Percentiles rank a stretch among this genome's conserved stretches.
phyloP scores from a whole-genome alignment of 2,888 invertebrate genomes.

The Onchidella celtica region DNA sequence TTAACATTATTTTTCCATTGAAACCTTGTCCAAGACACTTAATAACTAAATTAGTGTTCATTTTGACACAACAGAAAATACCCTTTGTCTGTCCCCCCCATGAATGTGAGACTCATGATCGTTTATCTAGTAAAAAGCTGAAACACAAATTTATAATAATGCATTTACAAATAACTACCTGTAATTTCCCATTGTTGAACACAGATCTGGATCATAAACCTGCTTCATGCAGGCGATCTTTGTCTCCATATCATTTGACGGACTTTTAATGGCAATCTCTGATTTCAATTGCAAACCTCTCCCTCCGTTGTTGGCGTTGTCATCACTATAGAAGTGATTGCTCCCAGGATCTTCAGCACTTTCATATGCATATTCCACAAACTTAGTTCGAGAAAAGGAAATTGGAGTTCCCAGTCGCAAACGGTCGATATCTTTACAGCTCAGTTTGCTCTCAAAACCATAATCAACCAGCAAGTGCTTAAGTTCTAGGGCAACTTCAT shows the following conservation, averaged over 20 bases:
- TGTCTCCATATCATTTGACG: conserved; percentile 62
- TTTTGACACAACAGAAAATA: too few relatives aligned
- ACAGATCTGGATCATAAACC: conserved; percentile 66
- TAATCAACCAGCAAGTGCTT: conserved; percentile 64
- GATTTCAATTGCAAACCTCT: neutral
- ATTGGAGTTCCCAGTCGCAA: conserved; percentile 57
- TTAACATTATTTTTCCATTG: too few relatives aligned
- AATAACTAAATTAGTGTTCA: too few relatives aligned
- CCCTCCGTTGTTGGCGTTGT: conserved; percentile 12
- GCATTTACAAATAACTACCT: conserved; percentile 39
- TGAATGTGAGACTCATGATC: too few relatives aligned
- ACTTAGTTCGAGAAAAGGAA: conserved; percentile 60
- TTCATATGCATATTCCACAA: conserved; percentile 58
- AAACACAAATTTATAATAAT: too few relatives aligned
- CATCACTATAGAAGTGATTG: neutral
- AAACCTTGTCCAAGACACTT: too few relatives aligned
- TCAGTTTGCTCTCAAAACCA: conserved; percentile 61
- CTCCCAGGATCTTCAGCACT: neutral
- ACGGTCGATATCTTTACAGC: conserved; percentile 68
- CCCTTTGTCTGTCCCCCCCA: too few relatives aligned
- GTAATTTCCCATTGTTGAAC: conserved; percentile 70
- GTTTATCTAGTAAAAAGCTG: too few relatives aligned
- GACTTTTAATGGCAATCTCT: conserved; percentile 66
- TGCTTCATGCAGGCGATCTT: conserved; percentile 72
- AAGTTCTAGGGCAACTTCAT: conserved; percentile 67